Evolutionary conservation across 2,888 invertebrate species (phyloP).

Genomic region (Nasonovia ribisnigri): DNA sequence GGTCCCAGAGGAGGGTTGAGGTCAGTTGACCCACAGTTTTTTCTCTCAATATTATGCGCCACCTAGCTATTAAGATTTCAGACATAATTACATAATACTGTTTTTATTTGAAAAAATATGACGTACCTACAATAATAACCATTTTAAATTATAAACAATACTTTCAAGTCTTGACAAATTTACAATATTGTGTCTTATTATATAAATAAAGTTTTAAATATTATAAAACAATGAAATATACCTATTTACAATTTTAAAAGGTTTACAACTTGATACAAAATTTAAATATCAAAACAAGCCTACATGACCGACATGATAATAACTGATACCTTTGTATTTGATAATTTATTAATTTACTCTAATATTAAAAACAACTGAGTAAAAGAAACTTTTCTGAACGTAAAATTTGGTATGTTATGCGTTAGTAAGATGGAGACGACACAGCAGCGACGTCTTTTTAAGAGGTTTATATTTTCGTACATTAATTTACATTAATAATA

Average conservation of each 20-base stretch:
- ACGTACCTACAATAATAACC: neutral
- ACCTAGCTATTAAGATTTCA: neutral
- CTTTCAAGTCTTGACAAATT: neutral
- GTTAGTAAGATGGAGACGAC: neutral
- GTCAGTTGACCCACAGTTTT: neutral
- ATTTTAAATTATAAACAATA: neutral
- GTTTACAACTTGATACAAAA: neutral
- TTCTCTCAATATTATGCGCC: neutral
- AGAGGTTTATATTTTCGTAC: neutral
- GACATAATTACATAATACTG: neutral
- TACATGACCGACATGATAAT: neutral
- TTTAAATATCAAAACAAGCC: neutral
- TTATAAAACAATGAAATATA: neutral
- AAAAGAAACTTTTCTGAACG: neutral
- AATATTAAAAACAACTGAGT: too few species aligned
- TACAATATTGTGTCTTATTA: neutral
- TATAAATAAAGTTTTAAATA: neutral
- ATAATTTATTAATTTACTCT: neutral
- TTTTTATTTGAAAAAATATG: neutral
- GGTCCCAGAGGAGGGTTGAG: too few species aligned
- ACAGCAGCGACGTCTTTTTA: neutral
- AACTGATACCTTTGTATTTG: neutral
- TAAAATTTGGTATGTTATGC: neutral
- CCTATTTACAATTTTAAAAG: neutral
- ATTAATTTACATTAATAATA: neutral